phyloP scores from a whole-genome alignment of 2,797 vertebrate genomes.

The Euphonia xanthogaster region DNA sequence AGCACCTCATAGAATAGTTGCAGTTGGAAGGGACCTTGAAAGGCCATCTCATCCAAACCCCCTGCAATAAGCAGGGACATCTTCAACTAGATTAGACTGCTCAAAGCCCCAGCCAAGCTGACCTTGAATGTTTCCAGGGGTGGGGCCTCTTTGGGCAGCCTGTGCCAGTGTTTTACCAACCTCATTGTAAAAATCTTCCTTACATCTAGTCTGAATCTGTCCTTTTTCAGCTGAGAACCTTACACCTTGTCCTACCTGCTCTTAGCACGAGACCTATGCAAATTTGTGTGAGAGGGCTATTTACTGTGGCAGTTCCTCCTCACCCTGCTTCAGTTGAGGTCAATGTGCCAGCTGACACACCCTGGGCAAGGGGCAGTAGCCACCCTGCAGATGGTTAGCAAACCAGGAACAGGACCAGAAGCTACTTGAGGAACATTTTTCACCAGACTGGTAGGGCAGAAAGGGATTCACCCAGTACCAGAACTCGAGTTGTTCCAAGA shows the following conservation, averaged over 20 bases:
- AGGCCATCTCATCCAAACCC: neutral
- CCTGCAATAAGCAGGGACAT: neutral
- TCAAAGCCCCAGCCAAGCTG: neutral
- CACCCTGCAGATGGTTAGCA: neutral
- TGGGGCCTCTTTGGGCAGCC: neutral
- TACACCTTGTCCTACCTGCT: neutral
- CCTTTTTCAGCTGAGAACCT: neutral
- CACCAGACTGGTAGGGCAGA: neutral
- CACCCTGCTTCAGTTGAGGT: neutral
- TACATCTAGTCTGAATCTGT: neutral
- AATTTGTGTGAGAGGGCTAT: neutral
- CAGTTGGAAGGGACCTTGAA: neutral
- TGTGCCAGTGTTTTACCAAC: neutral
- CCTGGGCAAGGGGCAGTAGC: neutral
- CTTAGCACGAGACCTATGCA: neutral
- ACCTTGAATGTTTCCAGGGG: neutral
- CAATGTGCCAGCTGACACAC: neutral
- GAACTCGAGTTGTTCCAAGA: neutral
- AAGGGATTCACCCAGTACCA: neutral
- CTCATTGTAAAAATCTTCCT: neutral
- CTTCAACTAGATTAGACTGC: neutral
- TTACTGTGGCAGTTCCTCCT: neutral
- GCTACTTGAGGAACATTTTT: neutral
- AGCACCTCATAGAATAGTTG: neutral
- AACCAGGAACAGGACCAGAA: neutral